Evolutionary conservation across 2,113 vertebrate species (phyloP).

Genomic region (Meleagris gallopavo): DNA sequence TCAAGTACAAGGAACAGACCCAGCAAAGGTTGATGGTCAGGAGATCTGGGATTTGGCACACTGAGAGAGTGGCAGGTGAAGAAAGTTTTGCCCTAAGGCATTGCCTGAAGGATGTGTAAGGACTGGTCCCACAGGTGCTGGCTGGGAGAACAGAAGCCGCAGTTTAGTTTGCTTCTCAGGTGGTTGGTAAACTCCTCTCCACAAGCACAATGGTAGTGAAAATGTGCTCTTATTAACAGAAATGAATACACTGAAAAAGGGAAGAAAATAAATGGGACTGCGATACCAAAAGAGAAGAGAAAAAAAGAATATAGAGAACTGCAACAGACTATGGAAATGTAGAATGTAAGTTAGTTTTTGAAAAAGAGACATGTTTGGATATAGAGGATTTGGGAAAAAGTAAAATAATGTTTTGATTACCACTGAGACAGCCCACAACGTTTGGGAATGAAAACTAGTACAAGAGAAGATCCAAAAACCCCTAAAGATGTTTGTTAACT

Average conservation of each 20-base stretch:
- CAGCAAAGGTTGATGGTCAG: not conserved
- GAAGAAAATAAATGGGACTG: not conserved
- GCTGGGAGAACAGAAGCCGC: fast-evolving
- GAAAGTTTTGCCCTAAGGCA: not conserved
- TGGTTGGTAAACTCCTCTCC: not conserved
- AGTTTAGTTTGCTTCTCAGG: not conserved
- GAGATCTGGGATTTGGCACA: not conserved
- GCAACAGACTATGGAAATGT: not conserved
- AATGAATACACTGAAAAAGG: not conserved
- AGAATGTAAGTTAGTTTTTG: not conserved
- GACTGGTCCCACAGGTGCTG: too few relatives aligned
- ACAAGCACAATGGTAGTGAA: not conserved
- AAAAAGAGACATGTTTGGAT: not conserved
- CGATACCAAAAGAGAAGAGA: not conserved
- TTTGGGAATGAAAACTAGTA: not conserved
- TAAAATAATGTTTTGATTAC: not conserved
- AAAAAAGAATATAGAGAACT: not conserved
- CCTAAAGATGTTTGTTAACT: not conserved
- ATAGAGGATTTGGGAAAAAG: not conserved
- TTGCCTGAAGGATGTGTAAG: not conserved
- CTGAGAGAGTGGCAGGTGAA: not conserved
- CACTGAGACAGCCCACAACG: not conserved
- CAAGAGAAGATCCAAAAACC: not conserved
- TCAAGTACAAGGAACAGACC: not conserved
- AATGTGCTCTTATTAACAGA: fast-evolving